These are phyloP conservation scores for Zhuqinia jingwanae DNA, from an alignment of 2,888 invertebrate genomes.

Conservation along the genomic window DNA sequence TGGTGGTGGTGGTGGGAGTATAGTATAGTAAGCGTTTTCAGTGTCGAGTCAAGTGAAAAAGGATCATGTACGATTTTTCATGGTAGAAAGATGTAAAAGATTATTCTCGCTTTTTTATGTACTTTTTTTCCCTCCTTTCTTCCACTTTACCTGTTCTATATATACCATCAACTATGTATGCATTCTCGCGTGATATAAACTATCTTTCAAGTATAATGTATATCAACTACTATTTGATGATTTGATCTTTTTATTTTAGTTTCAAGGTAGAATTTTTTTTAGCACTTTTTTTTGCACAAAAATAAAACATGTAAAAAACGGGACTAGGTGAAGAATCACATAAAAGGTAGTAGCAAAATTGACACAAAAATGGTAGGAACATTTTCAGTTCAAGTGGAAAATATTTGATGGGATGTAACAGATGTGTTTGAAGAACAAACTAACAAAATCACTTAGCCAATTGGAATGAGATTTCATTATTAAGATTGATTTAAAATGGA, in stretches of 20 bases:
- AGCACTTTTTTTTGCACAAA: neutral
- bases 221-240: neutral
- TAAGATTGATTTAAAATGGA: too few species aligned
- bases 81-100: constrained; percentile 67
- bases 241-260: neutral
- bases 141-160: neutral
- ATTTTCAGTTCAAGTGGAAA: constrained; percentile 17
- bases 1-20: neutral
- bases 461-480: too few species aligned
- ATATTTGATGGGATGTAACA: neutral
- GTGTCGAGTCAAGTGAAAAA: constrained; percentile 67
- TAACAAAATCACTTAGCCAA: too few species aligned
- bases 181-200: too few species aligned
- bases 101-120: constrained; percentile 45
- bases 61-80: constrained; percentile 70
- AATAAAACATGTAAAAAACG: neutral
- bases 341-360: neutral
- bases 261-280: neutral
- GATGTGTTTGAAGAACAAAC: too few species aligned
- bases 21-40: neutral
- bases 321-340: neutral
- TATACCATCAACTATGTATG: neutral
- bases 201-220: too few species aligned
- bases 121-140: neutral
- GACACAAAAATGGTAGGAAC: too few species aligned